A percentile compares a stretch with the other conserved stretches of the same genome.
These are phyloP conservation scores for Diploptera punctata DNA, from an alignment of 2,888 invertebrate species.

Conservation along the genomic window DNA sequence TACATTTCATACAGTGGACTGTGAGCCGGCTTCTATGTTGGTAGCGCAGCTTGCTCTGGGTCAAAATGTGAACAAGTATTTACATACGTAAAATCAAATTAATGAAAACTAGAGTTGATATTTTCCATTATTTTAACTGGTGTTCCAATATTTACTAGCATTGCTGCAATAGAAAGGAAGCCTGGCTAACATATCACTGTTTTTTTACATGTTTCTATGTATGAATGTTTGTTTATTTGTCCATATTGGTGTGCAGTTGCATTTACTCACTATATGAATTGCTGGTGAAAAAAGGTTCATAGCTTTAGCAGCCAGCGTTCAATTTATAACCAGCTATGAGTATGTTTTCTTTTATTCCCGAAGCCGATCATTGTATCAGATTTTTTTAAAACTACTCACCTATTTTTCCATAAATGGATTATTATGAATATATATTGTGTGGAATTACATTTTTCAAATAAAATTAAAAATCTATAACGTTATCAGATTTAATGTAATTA, in stretches of 20 bases:
- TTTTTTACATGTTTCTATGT: constrained; percentile 11
- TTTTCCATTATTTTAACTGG: constrained; percentile 20
- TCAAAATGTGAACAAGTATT: constrained; percentile 3
- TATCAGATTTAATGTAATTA: too few relatives aligned
- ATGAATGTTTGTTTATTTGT: constrained; percentile 1
- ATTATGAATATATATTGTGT: too few relatives aligned
- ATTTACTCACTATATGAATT: background rate
- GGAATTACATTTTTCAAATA: too few relatives aligned
- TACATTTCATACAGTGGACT: too few relatives aligned
- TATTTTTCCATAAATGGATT: too few relatives aligned
- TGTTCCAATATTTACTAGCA: background rate
- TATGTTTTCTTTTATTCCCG: too few relatives aligned
- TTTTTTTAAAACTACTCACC: too few relatives aligned
- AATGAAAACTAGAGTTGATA: constrained; percentile 12
- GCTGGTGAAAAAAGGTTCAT: background rate
- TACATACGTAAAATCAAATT: constrained; percentile 15
- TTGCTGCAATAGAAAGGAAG: background rate
- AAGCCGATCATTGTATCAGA: too few relatives aligned
- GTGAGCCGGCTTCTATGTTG: too few relatives aligned
- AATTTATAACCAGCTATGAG: too few relatives aligned
- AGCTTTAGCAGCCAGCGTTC: too few relatives aligned
- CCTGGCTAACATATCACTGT: background rate
- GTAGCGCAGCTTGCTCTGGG: background rate
- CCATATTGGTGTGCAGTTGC: background rate
- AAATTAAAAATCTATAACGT: too few relatives aligned